A percentile compares a stretch with the other conserved stretches of the same genome.
These are phyloP conservation scores for Carettochelys insculpta DNA, from an alignment of 2,113 vertebrate genomes.

Conservation along the genomic window DNA sequence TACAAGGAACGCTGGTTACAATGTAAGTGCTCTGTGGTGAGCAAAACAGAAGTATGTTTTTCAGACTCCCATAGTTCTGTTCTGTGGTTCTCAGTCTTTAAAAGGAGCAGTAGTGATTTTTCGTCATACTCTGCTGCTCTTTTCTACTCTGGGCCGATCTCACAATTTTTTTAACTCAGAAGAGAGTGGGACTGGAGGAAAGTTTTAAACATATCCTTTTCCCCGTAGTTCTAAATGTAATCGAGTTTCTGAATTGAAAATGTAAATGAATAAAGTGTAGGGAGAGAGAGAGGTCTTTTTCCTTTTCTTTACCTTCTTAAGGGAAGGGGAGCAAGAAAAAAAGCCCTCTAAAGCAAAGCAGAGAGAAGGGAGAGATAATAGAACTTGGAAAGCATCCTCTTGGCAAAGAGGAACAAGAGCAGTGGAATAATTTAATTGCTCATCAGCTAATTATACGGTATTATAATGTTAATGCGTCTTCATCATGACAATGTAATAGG, in stretches of 20 bases:
- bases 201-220: constrained; percentile 43
- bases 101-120: background rate
- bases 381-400: constrained; percentile 81
- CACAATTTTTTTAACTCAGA: constrained; percentile 21
- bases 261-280: constrained; percentile 65
- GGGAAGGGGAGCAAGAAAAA: constrained; percentile 15
- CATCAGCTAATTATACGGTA: constrained; percentile 92
- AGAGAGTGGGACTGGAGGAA: background rate
- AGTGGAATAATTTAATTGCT: constrained; percentile 96
- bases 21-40: background rate
- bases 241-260: constrained; percentile 68
- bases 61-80: background rate
- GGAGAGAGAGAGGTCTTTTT: constrained; percentile 28
- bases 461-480: constrained; percentile 93
- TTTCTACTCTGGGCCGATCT: constrained; percentile 5
- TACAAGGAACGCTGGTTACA: too few species aligned
- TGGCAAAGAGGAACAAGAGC: constrained; percentile 85
- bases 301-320: constrained; percentile 55
- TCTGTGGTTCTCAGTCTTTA: background rate
- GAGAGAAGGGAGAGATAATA: constrained; percentile 79
- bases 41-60: background rate
- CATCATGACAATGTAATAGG: constrained; percentile 88
- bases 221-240: constrained; percentile 24
- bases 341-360: constrained; percentile 73
- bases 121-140: constrained; percentile 4